phyloP scores from a whole-genome alignment of 2,113 vertebrate species.

The Pelvicachromis taeniatus region DNA sequence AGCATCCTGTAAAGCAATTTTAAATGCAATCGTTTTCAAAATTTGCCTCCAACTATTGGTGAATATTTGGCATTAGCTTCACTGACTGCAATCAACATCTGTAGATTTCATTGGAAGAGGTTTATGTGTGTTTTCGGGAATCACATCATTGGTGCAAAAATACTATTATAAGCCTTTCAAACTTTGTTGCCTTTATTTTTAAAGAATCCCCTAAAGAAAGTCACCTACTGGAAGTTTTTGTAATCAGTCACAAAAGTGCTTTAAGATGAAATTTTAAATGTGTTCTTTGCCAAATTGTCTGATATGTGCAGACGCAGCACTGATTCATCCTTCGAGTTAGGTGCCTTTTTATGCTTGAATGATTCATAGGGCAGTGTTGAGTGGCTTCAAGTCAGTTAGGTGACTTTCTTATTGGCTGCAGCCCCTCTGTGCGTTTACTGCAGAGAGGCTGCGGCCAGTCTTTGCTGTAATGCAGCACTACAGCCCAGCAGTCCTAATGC shows the following conservation, averaged over 20 bases:
- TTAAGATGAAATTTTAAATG: background rate
- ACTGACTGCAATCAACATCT: background rate
- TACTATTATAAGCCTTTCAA: background rate
- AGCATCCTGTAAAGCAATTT: background rate
- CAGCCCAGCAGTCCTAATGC: background rate
- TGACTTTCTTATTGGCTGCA: background rate
- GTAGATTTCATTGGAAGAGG: background rate
- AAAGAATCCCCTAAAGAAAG: background rate
- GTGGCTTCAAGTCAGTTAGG: background rate
- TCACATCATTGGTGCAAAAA: background rate
- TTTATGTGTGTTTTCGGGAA: background rate
- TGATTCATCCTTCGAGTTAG: background rate
- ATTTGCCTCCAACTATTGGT: background rate
- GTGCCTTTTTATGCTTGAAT: background rate
- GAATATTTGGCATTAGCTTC: background rate
- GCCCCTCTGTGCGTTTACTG: constrained; percentile 15
- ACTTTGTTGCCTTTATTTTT: background rate
- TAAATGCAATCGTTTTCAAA: background rate
- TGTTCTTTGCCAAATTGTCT: background rate
- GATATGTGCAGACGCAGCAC: background rate
- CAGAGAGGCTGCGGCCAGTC: constrained; percentile 49
- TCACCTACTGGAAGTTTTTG: background rate
- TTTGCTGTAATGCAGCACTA: constrained; percentile 57
- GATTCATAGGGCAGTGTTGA: background rate
- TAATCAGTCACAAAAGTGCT: background rate